Conservation (phyloP, 2,888 invertebrate genomes). For the Drosophila vallismaia region DNA sequence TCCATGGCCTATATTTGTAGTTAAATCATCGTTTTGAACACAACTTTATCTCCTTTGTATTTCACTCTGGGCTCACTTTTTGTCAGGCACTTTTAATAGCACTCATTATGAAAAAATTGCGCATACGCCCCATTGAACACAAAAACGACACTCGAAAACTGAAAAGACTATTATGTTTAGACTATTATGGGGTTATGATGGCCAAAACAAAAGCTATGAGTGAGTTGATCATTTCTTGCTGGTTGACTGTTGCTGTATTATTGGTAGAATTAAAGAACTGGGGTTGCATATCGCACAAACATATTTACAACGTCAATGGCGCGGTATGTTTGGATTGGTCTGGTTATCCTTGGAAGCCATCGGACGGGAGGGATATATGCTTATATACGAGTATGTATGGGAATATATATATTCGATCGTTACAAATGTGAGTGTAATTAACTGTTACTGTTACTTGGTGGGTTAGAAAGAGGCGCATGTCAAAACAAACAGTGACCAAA, state of each 20-base stretch:
- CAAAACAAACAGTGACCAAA: constrained; percentile 69
- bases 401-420: constrained; percentile 37
- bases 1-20: constrained; percentile 2
- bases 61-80: constrained; percentile 13
- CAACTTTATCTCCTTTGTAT: constrained; percentile 8
- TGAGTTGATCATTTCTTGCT: constrained; percentile 34
- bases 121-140: constrained; percentile 30
- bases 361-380: constrained; percentile 48
- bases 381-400: constrained; percentile 21
- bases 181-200: constrained; percentile 28
- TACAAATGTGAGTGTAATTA: constrained; percentile 39
- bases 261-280: constrained; percentile 48
- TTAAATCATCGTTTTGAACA: not conserved
- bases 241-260: constrained; percentile 44
- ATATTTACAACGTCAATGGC: constrained; percentile 80
- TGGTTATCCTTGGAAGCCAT: constrained; percentile 58
- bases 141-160: constrained; percentile 7
- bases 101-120: constrained; percentile 5
- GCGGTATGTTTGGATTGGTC: constrained; percentile 30
- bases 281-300: constrained; percentile 83
- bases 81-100: not conserved
- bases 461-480: constrained; percentile 65
- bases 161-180: constrained; percentile 16
- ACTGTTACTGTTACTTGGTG: constrained; percentile 36
- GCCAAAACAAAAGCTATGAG: constrained; percentile 26